Evolutionary conservation across 1,140 invertebrate species (phyloP), one percentile per base, ranked within the genome.

Genomic region (Idris sp.): DNA sequence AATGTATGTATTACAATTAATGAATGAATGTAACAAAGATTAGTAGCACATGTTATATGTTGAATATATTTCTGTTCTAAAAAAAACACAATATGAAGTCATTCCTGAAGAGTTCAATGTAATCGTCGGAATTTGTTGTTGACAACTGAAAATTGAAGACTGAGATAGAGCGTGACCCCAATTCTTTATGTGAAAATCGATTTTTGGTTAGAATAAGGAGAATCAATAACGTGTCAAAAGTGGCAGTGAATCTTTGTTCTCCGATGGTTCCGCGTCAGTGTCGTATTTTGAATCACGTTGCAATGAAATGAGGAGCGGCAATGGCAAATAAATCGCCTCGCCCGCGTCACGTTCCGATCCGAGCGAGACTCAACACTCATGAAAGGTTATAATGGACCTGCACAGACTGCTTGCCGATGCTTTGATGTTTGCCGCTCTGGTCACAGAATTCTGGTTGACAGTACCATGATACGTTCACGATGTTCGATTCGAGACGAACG

Each of bases 311-410:
- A 87, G 83, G 80, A 84, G 81, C 81, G 83, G 83, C 85, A 83
- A 86, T 86, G 84, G 85, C 84, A 88, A 86, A 87, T 87, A 87
- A 87, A 88, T 87, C 85, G 86, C 81, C 79, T 80, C 81, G 78
- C 81, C 85, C 81, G 85, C 83, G 80, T 87, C 86, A 87, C 86
- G 86, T 87, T 77, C 76, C 80, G 77, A 76, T 78, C 59, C 61
- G 43, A 77, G 76, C 65, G 76, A 74, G 71, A 74, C 71, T 65
- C 71, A 77, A 71, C 69, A 69, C 65, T 74, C 75, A 74, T 77
- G 75, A 77, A 74, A 77, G 59, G 65, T 77, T 74, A 77, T 77
- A 74, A 77, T 77, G 76, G 71, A 77, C 65, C 71, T 65, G 67
- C 62, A 71, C 65, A 59, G 68, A 68, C 71, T 71, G 71, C 61